Evolutionary conservation across 2,113 vertebrate genomes (phyloP).

Genomic region (Colaptes auratus): DNA sequence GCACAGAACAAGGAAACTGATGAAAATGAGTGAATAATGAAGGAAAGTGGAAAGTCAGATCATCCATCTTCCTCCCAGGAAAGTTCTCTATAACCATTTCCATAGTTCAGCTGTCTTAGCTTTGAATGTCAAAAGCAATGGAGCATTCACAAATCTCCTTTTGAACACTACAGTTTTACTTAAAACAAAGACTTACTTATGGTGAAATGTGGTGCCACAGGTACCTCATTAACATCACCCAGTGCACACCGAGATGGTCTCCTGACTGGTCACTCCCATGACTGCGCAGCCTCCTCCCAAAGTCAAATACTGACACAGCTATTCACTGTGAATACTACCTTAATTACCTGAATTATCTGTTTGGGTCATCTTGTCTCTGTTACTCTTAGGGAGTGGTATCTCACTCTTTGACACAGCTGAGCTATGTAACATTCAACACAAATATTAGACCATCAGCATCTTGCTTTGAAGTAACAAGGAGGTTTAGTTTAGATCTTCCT

Average conservation of each 20-base stretch:
- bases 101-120: neutral
- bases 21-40: constrained; percentile 3
- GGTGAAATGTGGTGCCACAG: neutral
- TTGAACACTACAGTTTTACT: neutral
- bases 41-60: neutral
- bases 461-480: neutral
- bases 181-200: neutral
- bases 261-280: neutral
- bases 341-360: constrained; percentile 19
- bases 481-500: neutral
- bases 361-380: constrained; percentile 9
- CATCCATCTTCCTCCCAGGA: neutral
- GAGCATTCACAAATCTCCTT: neutral
- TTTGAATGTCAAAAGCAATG: neutral
- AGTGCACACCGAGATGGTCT: neutral
- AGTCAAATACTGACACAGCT: neutral
- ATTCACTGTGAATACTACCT: neutral
- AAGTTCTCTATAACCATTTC: neutral
- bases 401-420: neutral
- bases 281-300: neutral
- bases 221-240: neutral
- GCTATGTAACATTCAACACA: neutral
- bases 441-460: neutral
- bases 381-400: neutral
- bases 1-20: neutral